These are phyloP conservation scores for Hylaeus volcanicus DNA, from an alignment of 1,140 invertebrate species.

Conservation along the genomic window DNA sequence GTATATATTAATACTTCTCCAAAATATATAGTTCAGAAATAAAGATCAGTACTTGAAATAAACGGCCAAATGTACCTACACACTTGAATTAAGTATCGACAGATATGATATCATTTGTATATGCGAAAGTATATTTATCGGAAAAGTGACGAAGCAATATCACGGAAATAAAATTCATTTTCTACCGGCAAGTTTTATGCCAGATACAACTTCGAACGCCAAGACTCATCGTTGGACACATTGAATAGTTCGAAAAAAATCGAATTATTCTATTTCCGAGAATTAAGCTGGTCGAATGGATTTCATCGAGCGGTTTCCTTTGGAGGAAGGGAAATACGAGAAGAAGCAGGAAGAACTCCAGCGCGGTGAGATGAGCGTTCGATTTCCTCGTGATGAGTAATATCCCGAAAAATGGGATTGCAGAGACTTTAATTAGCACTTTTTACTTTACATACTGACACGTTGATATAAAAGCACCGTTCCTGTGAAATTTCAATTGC, in stretches of 20 bases:
- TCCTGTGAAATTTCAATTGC: not conserved
- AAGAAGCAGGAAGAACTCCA: conserved; percentile 45
- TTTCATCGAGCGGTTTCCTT: not conserved
- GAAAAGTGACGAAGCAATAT: too few relatives aligned
- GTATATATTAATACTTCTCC: too few relatives aligned
- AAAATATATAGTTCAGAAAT: too few relatives aligned
- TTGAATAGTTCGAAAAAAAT: not conserved
- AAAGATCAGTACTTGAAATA: too few relatives aligned
- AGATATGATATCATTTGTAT: too few relatives aligned
- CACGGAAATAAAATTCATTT: too few relatives aligned
- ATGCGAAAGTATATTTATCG: too few relatives aligned
- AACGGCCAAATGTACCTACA: too few relatives aligned
- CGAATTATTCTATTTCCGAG: not conserved
- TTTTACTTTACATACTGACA: not conserved
- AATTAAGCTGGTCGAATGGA: not conserved
- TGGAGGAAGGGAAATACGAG: conserved; percentile 41
- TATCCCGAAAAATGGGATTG: not conserved
- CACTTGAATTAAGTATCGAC: too few relatives aligned
- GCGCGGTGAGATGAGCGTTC: not conserved
- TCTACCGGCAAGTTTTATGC: too few relatives aligned
- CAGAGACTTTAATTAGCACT: conserved; percentile 18
- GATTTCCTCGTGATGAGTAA: conserved; percentile 15
- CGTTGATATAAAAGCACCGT: not conserved
- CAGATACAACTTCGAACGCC: too few relatives aligned
- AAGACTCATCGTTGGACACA: not conserved